Evolutionary conservation across 2,797 vertebrate genomes (phyloP).

Genomic region (Tragelaphus oryx): DNA sequence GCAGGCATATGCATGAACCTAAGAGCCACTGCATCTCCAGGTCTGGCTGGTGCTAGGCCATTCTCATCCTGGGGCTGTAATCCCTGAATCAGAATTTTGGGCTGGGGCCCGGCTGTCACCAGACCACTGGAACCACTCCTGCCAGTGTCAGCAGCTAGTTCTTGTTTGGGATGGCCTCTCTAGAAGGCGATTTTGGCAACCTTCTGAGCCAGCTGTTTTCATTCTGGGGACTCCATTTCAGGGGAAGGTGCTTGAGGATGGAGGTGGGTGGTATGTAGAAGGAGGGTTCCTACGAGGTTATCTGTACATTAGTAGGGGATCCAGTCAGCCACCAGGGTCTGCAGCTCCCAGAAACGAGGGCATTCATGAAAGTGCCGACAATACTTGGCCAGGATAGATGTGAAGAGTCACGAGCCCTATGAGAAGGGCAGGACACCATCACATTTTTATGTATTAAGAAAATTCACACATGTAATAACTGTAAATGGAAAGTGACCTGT

Average conservation of each 20-base stretch:
- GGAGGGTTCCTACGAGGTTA: background rate
- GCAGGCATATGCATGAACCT: background rate
- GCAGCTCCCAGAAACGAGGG: background rate
- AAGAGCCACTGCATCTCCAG: background rate
- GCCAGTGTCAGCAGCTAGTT: background rate
- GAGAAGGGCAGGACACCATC: background rate
- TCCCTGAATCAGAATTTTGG: background rate
- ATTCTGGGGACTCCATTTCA: background rate
- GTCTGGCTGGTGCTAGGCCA: background rate
- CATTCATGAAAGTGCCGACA: background rate
- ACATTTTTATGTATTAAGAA: background rate
- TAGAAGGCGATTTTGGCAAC: background rate
- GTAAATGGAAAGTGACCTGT: background rate
- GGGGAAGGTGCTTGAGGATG: background rate
- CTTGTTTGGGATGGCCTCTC: background rate
- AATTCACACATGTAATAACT: background rate
- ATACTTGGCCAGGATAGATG: background rate
- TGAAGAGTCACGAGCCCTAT: background rate
- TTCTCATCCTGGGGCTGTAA: background rate
- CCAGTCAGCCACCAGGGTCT: background rate
- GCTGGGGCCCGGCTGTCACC: accelerated
- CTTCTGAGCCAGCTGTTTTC: background rate
- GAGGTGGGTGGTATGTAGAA: background rate
- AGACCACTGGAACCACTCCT: background rate
- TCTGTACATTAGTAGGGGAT: background rate